Base-by-base conservation (phyloP, 2,888 invertebrate genomes). In the Drosophila helvetica region DNA sequence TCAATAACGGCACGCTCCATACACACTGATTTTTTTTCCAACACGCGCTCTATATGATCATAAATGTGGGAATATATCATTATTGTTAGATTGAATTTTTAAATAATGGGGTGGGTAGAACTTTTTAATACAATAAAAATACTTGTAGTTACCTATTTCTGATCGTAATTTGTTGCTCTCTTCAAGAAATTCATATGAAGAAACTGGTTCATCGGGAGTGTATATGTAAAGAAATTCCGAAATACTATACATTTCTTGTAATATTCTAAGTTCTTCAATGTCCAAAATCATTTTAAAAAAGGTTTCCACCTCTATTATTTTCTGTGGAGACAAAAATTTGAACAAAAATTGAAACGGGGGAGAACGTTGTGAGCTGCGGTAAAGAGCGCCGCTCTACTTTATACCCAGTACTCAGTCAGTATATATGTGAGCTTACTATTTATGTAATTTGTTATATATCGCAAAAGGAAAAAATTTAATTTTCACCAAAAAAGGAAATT, bases 1-100 rank as follows among this genome's bases (percentile, higher is more conserved):
- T 96, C 96, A 47, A 95, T 94, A 0, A 96, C 96, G 30, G 96
- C 95, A 71, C 94, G 94, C 92, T 97, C 97, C 27, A 95, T 95
- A 22, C 94, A 93, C n/a, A 93, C 92, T 0, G 95, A 95, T 90
- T 94, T 94, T 48, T 93, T 90, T 86, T 94, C 93, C 6, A 95
- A 89, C 56, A 93, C 93, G 55, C 90, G 89, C 15, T 93, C 93
- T 92, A 33, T 38, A 2, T n/a, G 10, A 18, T 12, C n/a, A 30
- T 27, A 8, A 27, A 27, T 27, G 27, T 27, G 27, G 2, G 27
- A 27, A 27, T 8, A 27, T 27, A 27, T 27, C 8, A 25, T 25
- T 25, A 27, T 27, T 27, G 27, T 8, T 27, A 8, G 27, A 27
- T 27, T 27, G 8, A 8, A 1, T 27, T 27, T 4, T 22, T 22